Base-by-base conservation (phyloP, 2,888 invertebrate genomes). In the Oasisia sp. region DNA sequence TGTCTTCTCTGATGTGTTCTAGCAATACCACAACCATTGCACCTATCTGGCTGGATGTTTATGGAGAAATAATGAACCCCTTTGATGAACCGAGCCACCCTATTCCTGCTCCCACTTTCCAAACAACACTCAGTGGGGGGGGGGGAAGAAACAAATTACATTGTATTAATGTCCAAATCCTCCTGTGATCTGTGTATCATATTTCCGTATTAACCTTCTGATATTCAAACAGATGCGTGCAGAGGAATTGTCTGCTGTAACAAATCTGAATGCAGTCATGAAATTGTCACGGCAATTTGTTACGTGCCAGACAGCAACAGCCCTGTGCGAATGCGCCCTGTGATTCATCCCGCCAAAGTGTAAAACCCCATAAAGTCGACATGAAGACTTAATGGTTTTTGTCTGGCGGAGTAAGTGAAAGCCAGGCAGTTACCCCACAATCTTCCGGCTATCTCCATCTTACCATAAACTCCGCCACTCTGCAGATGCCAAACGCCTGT, bases 261-360 rank as follows among this genome's bases (percentile, higher is more conserved):
- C 27, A 27, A 74, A 74, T 74, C 74, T 7, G n/a, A 74, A 74
- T 74, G 74, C 74, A 74, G 74, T 14, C 74, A 74, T 74, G 5
- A 74, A 74, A 74, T 74, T 74, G 74, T 74, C 74, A 74, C 27
- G 74, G 74, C 74, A 74, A 74, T 74, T 74, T 74, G 74, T n/a
- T 74, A 74, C 27, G 74, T 74, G 74, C 74, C 74, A 74, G 74
- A 74, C 74, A 74, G 74, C 74, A 74, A n/a, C 74, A 74, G 74
- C 74, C 74, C 27, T 74, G 74, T 27, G 27, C 19, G 7, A 27
- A 19, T 74, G 74, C 74, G 74, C 74, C 74, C n/a, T 8, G 74
- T 74, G 74, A 74, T 74, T 74, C 74, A 74, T 74, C 74, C 74
- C 74, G 27, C 74, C 27, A 74, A 74, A 74, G 74, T 74, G 74